Evolutionary conservation across 2,888 invertebrate genomes (phyloP).

Genomic region (Polymixis flavicincta): DNA sequence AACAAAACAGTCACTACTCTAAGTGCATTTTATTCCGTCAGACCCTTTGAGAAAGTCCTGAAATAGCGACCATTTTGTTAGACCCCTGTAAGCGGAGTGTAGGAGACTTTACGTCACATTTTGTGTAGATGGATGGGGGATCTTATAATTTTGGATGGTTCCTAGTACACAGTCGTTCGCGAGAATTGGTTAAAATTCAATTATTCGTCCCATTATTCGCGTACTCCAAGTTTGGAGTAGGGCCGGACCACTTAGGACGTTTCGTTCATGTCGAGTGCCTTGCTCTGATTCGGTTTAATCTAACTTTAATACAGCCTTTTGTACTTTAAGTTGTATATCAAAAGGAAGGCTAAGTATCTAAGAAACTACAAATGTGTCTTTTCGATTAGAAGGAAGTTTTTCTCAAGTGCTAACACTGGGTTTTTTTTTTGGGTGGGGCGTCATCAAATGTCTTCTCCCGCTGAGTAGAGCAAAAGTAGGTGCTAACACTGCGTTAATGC

Average conservation of each 20-base stretch:
- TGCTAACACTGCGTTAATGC: not conserved
- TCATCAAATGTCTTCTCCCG: too few species aligned
- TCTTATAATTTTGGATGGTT: slow-evolving; percentile 64
- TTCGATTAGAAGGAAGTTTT: not conserved
- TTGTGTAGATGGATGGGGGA: slow-evolving; percentile 48
- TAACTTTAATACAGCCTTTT: slow-evolving; percentile 75
- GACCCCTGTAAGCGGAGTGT: slow-evolving; percentile 58
- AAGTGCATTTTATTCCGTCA: slow-evolving; percentile 84
- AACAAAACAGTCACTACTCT: slow-evolving; percentile 78
- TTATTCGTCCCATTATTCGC: slow-evolving; percentile 83
- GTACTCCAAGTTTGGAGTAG: slow-evolving; percentile 76
- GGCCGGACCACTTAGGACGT: slow-evolving; percentile 76
- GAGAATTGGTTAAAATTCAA: slow-evolving; percentile 85
- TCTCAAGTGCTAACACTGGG: not conserved
- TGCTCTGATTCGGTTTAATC: slow-evolving; percentile 75
- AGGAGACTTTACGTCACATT: slow-evolving; percentile 42
- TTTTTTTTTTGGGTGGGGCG: too few species aligned
- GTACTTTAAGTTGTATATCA: slow-evolving; percentile 55
- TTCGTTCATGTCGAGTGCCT: slow-evolving; percentile 71
- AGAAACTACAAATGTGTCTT: slow-evolving; percentile 10
- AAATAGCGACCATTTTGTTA: slow-evolving; percentile 62
- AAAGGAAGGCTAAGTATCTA: slow-evolving; percentile 39
- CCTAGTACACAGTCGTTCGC: slow-evolving; percentile 72
- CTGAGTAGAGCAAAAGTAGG: too few species aligned
- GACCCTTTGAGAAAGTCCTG: slow-evolving; percentile 78